These are phyloP conservation scores for Ganaspis sp. DNA, from an alignment of 1,140 invertebrate genomes.

Conservation along the genomic window DNA sequence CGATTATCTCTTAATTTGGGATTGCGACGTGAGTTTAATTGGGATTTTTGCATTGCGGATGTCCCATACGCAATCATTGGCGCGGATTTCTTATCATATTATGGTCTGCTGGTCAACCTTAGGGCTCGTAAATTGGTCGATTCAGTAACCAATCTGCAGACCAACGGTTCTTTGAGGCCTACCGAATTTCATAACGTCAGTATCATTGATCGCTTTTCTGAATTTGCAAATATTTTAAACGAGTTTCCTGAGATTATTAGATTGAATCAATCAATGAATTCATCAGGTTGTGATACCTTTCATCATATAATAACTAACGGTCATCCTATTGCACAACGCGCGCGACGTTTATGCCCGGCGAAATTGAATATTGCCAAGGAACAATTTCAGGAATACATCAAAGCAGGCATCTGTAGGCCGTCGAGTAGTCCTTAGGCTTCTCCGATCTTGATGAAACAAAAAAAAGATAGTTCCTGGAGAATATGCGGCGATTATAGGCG, in stretches of 20 bases:
- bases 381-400: not conserved
- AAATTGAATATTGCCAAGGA: not conserved
- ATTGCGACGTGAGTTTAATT: not conserved
- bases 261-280: not conserved
- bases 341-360: not conserved
- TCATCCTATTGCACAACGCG: no score
- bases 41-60: not conserved
- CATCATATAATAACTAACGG: not conserved
- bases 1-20: not conserved
- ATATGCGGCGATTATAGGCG: no score
- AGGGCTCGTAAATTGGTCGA: not conserved
- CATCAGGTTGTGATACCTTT: not conserved
- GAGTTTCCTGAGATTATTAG: not conserved
- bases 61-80: not conserved
- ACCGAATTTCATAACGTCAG: not conserved
- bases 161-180: not conserved
- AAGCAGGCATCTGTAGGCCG: not conserved
- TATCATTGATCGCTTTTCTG: not conserved
- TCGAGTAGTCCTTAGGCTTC: conserved; percentile 3
- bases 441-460: no score
- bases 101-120: not conserved
- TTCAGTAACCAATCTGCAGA: not conserved
- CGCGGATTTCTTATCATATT: not conserved
- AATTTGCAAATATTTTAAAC: not conserved
- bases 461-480: no score